Conservation (phyloP, 2,888 invertebrate species). For the Cataglyphis livida region DNA sequence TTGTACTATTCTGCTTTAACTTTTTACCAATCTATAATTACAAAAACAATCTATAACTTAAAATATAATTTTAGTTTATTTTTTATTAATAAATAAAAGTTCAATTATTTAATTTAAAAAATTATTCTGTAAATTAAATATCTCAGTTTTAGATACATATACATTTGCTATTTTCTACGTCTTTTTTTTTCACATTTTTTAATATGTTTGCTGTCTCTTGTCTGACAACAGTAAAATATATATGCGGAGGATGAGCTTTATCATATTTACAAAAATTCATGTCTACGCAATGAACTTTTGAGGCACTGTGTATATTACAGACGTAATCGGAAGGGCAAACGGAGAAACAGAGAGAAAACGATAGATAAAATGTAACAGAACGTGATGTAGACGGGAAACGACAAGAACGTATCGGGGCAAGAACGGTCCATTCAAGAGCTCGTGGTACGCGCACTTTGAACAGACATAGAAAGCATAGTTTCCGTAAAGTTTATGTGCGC, state of each 20-base stretch:
- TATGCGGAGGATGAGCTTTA: not conserved
- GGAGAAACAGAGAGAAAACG: not conserved
- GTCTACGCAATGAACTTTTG: not conserved
- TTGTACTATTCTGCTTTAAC: not conserved
- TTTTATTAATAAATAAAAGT: not conserved
- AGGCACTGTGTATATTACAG: not conserved
- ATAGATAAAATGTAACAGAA: not conserved
- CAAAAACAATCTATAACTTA: not conserved
- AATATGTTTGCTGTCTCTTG: not conserved
- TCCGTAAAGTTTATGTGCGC: not conserved
- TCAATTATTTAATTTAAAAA: not conserved
- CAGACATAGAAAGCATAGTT: slow-evolving; percentile 28
- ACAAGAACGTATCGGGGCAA: not conserved
- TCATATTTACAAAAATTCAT: not conserved
- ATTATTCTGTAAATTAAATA: not conserved
- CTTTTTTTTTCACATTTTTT: not conserved
- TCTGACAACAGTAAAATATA: not conserved
- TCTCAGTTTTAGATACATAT: not conserved
- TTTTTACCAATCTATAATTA: not conserved
- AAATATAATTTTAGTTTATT: not conserved
- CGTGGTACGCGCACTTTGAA: slow-evolving; percentile 1
- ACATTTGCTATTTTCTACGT: not conserved
- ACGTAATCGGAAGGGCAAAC: not conserved
- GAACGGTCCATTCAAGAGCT: slow-evolving; percentile 34
- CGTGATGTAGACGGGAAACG: slow-evolving; percentile 6